Evolutionary conservation across 2,888 invertebrate species (phyloP).

Genomic region (Drosophila bunnanda): DNA sequence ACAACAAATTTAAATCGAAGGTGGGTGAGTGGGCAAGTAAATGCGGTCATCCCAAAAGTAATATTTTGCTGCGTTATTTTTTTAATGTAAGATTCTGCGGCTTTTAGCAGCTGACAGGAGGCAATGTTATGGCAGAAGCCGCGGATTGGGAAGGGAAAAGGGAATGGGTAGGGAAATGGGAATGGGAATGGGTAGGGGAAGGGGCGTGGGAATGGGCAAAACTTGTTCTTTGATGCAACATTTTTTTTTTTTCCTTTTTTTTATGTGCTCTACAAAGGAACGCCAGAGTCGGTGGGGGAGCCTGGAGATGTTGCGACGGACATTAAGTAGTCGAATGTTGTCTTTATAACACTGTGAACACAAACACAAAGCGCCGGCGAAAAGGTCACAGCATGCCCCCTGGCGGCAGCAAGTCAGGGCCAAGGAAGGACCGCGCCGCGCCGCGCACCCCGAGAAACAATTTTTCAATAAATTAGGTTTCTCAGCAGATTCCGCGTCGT

Average conservation of each 20-base stretch:
- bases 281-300: constrained; percentile 18
- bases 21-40: constrained; percentile 49
- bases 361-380: constrained; percentile 56
- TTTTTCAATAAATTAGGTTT: constrained; percentile 84
- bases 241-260: constrained; percentile 25
- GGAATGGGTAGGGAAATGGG: constrained; percentile 1
- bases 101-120: constrained; percentile 51
- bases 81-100: constrained; percentile 59
- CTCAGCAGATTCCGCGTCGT: constrained; percentile 77
- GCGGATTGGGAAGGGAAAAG: neutral
- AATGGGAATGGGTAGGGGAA: constrained; percentile 10
- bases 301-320: constrained; percentile 57
- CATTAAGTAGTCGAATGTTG: constrained; percentile 80
- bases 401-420: constrained; percentile 55
- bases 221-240: constrained; percentile 73
- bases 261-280: constrained; percentile 36
- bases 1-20: constrained; percentile 48
- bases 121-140: neutral
- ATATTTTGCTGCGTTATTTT: constrained; percentile 47
- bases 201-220: constrained; percentile 38
- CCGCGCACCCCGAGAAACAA: constrained; percentile 76
- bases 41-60: constrained; percentile 64
- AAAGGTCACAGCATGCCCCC: constrained; percentile 75
- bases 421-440: constrained; percentile 36
- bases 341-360: constrained; percentile 80